Evolutionary conservation across 2,113 vertebrate species (phyloP).

Genomic region (Indicator maculatus): DNA sequence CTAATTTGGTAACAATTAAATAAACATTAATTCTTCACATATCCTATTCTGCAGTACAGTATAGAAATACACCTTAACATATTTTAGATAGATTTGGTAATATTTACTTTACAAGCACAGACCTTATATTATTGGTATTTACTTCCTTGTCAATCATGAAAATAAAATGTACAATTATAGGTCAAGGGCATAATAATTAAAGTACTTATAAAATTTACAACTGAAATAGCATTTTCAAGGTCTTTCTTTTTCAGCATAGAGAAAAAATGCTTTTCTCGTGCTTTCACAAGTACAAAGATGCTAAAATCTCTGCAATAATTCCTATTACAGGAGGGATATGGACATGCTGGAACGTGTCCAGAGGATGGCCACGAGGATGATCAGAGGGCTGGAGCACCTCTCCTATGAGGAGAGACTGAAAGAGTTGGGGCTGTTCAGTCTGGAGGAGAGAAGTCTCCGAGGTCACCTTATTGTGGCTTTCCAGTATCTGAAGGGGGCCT

Average conservation of each 20-base stretch:
- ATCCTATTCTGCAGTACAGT: not conserved
- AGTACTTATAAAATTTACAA: not conserved
- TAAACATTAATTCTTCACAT: not conserved
- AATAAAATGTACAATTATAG: not conserved
- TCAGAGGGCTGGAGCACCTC: too few species aligned
- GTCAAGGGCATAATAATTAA: not conserved
- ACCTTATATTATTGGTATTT: constrained; percentile 34
- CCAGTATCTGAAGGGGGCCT: too few species aligned
- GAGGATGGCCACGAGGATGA: too few species aligned
- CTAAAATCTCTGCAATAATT: not conserved
- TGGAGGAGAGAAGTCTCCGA: too few species aligned
- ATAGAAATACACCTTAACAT: not conserved
- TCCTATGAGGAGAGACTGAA: too few species aligned
- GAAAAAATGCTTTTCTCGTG: not conserved
- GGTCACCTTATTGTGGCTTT: too few species aligned
- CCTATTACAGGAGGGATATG: too few species aligned
- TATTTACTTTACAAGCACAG: not conserved
- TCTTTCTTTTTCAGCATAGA: not conserved
- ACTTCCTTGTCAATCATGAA: not conserved
- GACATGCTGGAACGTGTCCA: too few species aligned
- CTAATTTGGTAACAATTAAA: not conserved
- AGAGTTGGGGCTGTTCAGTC: too few species aligned
- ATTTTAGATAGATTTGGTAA: constrained; percentile 36
- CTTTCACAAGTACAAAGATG: not conserved
- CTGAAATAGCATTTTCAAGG: not conserved